Conservation (phyloP, 2,797 vertebrate genomes). For the Sebastes baramenuke region DNA sequence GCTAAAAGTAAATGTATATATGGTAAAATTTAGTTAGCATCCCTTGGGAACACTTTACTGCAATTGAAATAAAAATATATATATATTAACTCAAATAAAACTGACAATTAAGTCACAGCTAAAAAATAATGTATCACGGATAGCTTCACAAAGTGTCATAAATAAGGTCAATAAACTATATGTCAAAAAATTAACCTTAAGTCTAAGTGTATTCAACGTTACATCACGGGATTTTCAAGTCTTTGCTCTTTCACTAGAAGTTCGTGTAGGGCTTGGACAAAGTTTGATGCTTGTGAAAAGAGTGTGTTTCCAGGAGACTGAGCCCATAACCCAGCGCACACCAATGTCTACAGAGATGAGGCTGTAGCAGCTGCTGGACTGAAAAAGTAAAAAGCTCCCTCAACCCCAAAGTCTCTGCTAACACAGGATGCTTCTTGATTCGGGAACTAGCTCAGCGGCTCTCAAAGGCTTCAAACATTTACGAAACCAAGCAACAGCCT, state of each 20-base stretch:
- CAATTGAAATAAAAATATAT: neutral
- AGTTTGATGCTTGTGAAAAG: neutral
- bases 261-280: neutral
- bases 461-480: slow-evolving; percentile 24
- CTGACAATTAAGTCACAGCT: neutral
- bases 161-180: neutral
- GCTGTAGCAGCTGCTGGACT: neutral
- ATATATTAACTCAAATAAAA: neutral
- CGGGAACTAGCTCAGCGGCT: slow-evolving; percentile 10
- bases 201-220: neutral
- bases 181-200: neutral
- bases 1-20: neutral
- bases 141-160: neutral
- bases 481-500: slow-evolving; percentile 12
- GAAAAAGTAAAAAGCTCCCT: slow-evolving; percentile 11
- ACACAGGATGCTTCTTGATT: slow-evolving; percentile 9
- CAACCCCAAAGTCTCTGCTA: slow-evolving; percentile 1
- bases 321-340: neutral
- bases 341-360: slow-evolving; percentile 6
- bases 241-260: neutral
- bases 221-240: neutral
- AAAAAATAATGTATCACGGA: neutral
- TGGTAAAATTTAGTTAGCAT: neutral
- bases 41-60: neutral
- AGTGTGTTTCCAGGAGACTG: neutral